Evolutionary conservation across 2,113 vertebrate species (phyloP), one percentile per base, ranked within the genome.

Genomic region (Cinclus mexicanus): DNA sequence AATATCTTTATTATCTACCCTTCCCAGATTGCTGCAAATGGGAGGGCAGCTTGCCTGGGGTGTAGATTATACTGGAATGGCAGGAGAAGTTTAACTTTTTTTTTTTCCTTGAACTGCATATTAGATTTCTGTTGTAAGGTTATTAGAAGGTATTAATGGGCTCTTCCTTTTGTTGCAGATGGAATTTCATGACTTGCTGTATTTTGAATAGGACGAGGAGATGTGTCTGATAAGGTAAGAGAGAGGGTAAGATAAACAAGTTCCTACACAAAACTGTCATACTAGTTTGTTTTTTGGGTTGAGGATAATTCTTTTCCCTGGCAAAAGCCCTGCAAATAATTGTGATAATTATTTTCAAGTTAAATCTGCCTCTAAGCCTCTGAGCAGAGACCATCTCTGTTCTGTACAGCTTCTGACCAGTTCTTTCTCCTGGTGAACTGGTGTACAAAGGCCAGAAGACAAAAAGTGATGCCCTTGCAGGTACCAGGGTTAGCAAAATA

Each of bases 161-260:
- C n/a, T 95, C 90, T 75, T 95, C 37, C 35, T 91, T 96, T 61
- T 82, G 50, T 95, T 95, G 20, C 81, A 96, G 94, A 94, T 96
- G 93, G 95, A 85, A 94, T 92, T 95, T 94, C 93, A 60, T 94
- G 65, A 53, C 65, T 92, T 64, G 65, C 55, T 96, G 88, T 50
- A 25, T 89, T 90, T 88, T 82, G 88, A 96, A 93, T 96, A 97
- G 90, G 53, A 74, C 46, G 10, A 94, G 82, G 93, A 96, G 80
- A 96, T 97, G 94, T 14, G 37, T 92, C 80, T 96, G 67, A 93
- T 94, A 95, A 97, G 96, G 94, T 97, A 94, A 95, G 94, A 90
- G 33, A 71, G 53, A 39, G 92, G 76, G 79, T 84, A 79, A 94
- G 85, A 70, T 49, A 87, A 92, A 84, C 10, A 16, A 64, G 8